Evolutionary conservation across 2,888 invertebrate genomes (phyloP).

Genomic region (Trichopoda pennipes): DNA sequence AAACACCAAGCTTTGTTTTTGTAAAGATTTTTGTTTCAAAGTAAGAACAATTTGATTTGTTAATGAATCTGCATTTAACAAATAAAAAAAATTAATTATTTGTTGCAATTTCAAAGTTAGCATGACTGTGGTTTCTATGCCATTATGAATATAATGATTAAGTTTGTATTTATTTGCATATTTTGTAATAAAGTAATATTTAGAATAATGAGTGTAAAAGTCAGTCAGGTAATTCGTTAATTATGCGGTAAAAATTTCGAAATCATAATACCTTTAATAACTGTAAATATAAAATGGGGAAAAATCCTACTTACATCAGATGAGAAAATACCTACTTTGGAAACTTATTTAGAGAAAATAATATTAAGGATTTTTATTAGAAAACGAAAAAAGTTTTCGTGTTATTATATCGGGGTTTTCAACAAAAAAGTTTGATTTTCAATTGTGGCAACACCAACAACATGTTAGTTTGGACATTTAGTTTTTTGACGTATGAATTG

Average conservation of each 20-base stretch:
- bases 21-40: too few relatives aligned
- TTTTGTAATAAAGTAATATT: slow-evolving; percentile 31
- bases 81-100: background rate
- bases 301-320: background rate
- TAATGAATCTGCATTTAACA: too few relatives aligned
- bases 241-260: slow-evolving; percentile 9
- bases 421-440: too few relatives aligned
- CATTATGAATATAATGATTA: background rate
- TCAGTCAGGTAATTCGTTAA: slow-evolving; percentile 44
- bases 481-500: too few relatives aligned
- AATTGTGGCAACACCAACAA: too few relatives aligned
- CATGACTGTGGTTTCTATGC: slow-evolving; percentile 14
- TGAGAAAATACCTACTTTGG: background rate
- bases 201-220: slow-evolving; percentile 16
- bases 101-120: background rate
- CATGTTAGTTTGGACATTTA: too few relatives aligned
- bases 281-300: background rate
- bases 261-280: background rate
- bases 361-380: too few relatives aligned
- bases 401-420: too few relatives aligned
- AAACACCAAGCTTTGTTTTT: too few relatives aligned
- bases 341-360: too few relatives aligned
- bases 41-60: too few relatives aligned
- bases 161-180: slow-evolving; percentile 25
- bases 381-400: too few relatives aligned